Evolutionary conservation across 2,797 vertebrate species (phyloP), one percentile per base, ranked within the genome.

Genomic region (Anabas testudineus): DNA sequence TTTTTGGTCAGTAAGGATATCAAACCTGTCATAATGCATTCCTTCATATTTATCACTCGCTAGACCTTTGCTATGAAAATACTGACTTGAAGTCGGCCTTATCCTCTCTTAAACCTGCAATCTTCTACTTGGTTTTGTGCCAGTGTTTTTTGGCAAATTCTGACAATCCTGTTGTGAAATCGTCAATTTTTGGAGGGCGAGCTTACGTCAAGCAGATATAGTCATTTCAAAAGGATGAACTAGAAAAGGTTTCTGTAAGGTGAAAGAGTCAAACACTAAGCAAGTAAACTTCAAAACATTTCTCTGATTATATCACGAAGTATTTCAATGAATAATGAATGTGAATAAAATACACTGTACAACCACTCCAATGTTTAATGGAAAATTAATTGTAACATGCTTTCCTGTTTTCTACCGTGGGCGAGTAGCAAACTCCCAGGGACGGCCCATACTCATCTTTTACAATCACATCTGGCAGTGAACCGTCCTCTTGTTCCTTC

Each of bases 381-480:
- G 60, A 54, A 45, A 77, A 75, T 53, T 0, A 74, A 66, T 58
- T 34, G 48, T 69, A 65, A 69, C 71, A 42, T 37, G 42, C 74
- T 57, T 74, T 81, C 74, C 69, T 69, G 75, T 82, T 76, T 75
- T 63, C 54, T 61, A 54, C 72, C 24, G 3, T 57, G 54, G 54
- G 13, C 43, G 65, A 58, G 62, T 5, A 22, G 63, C 2, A 28
- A 74, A 71, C 74, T 74, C 76, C 22, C 52, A 51, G 78, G 83
- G 76, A 72, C 51, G 8, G 54, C 15, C 12, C 58, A 51, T 19
- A 21, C 67, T 69, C 74, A 3, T 79, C 39, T 74, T 48, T 63
- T 65, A 53, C 80, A 68, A 81, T 87, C 67, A 61, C 71, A 54
- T 68, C 76, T 82, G 80, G 87, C 73, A 84, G 76, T 18, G 22